Conservation (phyloP, 2,113 vertebrate genomes). For the Fulmarus glacialis region DNA sequence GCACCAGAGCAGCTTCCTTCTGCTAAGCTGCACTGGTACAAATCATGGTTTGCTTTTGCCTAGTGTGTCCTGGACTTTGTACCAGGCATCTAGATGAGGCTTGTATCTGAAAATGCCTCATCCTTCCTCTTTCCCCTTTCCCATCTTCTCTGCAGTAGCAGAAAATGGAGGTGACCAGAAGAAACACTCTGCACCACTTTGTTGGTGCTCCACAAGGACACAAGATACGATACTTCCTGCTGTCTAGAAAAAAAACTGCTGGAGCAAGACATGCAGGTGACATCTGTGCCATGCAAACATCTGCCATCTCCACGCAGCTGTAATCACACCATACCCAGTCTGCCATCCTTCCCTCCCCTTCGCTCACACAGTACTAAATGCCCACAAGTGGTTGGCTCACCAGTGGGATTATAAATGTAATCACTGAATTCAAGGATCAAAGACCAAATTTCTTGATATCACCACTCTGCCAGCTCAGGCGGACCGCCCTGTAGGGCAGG, state of each 20-base stretch:
- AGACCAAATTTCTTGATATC: not conserved
- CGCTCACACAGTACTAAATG: not conserved
- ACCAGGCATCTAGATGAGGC: not conserved
- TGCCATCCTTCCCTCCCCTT: not conserved
- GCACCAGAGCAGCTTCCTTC: not conserved
- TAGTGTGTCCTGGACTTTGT: not conserved
- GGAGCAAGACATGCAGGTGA: not conserved
- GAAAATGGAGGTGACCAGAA: not conserved
- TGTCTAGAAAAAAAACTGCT: not conserved
- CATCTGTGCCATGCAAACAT: not conserved
- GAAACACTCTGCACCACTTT: not conserved
- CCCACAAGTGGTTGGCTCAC: accelerated
- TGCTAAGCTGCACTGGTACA: not conserved
- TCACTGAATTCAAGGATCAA: not conserved
- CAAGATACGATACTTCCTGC: not conserved
- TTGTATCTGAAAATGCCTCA: not conserved
- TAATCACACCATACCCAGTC: not conserved
- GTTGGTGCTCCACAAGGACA: not conserved
- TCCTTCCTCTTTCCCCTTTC: not conserved
- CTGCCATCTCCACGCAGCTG: not conserved
- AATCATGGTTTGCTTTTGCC: not conserved
- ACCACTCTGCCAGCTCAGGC: not conserved
- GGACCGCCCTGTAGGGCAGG: not conserved
- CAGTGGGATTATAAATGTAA: not conserved
- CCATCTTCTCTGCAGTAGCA: not conserved